Conservation (phyloP, 2,797 vertebrate species). For the Enteromius treurensis region DNA sequence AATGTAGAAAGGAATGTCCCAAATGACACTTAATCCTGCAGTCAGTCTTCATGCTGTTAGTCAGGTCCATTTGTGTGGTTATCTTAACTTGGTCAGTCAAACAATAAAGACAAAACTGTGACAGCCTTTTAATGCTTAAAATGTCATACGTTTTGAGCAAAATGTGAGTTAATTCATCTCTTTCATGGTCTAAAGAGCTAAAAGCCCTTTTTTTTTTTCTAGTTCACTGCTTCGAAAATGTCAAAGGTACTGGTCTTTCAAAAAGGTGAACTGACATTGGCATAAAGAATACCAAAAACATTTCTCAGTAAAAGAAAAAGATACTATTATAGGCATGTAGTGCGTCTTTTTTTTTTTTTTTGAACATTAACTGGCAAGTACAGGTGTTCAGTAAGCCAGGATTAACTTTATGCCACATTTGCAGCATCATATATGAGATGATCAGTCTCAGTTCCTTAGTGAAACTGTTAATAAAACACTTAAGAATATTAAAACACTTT, state of each 20-base stretch:
- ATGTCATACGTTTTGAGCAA: conserved; percentile 2
- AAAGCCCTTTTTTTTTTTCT: conserved; percentile 11
- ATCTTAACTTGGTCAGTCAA: conserved; percentile 10
- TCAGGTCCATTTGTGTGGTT: neutral
- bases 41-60: neutral
- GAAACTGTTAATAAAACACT: neutral
- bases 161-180: conserved; percentile 24
- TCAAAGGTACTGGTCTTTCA: conserved; percentile 15
- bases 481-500: neutral
- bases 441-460: neutral
- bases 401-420: neutral
- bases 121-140: conserved; percentile 6
- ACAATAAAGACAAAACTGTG: conserved; percentile 11
- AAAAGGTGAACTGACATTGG: conserved; percentile 19
- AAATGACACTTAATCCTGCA: conserved; percentile 1
- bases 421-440: neutral
- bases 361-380: neutral
- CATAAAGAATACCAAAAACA: neutral
- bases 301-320: neutral
- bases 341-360: neutral
- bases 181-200: conserved; percentile 38
- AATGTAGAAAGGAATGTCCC: neutral
- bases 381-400: neutral
- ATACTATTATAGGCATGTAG: neutral
- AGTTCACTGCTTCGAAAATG: conserved; percentile 38